phyloP scores from a whole-genome alignment of 2,113 vertebrate species.

The Nannospalax galili region DNA sequence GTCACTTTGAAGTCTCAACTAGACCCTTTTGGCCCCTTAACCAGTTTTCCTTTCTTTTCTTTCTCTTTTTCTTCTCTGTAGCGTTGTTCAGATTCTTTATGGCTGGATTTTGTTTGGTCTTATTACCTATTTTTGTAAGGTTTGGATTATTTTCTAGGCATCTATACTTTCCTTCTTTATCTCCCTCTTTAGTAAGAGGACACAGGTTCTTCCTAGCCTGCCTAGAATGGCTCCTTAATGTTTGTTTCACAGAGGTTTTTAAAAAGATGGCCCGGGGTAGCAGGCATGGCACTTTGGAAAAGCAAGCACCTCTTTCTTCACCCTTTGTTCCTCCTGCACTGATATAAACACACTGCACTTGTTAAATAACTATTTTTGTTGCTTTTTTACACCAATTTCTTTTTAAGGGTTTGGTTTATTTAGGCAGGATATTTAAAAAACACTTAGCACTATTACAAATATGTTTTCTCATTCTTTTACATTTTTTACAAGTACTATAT shows the following conservation, averaged over 20 bases:
- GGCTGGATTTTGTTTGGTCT: background rate
- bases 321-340: background rate
- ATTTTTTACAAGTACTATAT: conserved; percentile 7
- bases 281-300: background rate
- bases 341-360: background rate
- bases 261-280: background rate
- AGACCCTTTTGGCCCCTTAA: background rate
- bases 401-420: conserved; percentile 8
- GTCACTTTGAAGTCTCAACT: background rate
- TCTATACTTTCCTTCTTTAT: background rate
- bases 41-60: background rate
- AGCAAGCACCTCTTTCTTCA: background rate
- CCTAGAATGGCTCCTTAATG: background rate
- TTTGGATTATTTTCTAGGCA: conserved; percentile 48
- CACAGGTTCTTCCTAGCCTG: background rate
- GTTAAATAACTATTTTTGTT: background rate
- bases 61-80: background rate
- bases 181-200: background rate
- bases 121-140: background rate
- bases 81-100: background rate
- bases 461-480: background rate
- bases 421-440: background rate
- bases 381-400: background rate
- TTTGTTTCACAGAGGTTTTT: conserved; percentile 7
- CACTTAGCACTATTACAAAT: background rate